Conservation (phyloP, 2,888 invertebrate genomes). For the Tipula vernalis region DNA sequence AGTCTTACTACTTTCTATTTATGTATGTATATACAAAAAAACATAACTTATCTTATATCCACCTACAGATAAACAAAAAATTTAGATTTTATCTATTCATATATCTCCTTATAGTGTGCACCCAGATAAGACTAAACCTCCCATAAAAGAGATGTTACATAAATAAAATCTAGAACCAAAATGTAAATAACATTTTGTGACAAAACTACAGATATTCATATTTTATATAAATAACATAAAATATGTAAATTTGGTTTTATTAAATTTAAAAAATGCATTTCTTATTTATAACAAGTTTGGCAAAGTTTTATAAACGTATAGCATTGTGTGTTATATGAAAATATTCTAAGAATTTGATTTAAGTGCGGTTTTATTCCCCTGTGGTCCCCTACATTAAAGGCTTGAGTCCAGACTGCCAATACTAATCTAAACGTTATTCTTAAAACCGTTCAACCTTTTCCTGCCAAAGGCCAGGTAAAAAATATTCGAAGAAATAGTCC, state of each 20-base stretch:
- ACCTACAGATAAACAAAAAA: background rate
- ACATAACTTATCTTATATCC: background rate
- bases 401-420: no score
- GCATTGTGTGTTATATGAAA: no score
- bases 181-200: background rate
- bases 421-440: no score
- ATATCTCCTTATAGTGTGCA: background rate
- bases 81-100: background rate
- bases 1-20: background rate
- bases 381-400: no score
- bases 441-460: no score
- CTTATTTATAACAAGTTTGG: background rate
- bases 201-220: background rate
- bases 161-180: background rate
- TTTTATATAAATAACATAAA: background rate
- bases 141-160: background rate
- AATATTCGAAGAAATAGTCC: no score
- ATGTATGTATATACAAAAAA: background rate
- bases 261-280: background rate
- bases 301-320: background rate
- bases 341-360: no score
- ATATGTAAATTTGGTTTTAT: background rate
- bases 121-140: background rate
- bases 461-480: no score
- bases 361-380: no score